Percentiles rank a stretch among this genome's conserved stretches.
phyloP scores from a whole-genome alignment of 2,888 invertebrate species.

The Hydraecia micacea region DNA sequence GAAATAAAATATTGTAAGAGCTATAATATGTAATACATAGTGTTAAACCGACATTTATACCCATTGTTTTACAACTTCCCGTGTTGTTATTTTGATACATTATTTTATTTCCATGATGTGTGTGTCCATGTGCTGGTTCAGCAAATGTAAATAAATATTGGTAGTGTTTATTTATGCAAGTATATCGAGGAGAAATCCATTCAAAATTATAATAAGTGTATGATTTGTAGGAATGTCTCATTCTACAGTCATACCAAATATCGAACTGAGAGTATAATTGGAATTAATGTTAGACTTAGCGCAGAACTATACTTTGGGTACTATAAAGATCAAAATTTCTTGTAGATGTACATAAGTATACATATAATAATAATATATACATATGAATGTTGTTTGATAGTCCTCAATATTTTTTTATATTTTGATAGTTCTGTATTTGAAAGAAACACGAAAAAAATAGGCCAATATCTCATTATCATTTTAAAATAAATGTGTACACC shows the following conservation, averaged over 20 bases:
- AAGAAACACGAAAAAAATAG: conserved; percentile 85
- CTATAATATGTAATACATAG: conserved; percentile 75
- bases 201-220: conserved; percentile 77
- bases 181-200: conserved; percentile 79
- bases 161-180: conserved; percentile 88
- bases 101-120: conserved; percentile 87
- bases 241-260: conserved; percentile 80
- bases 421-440: conserved; percentile 91
- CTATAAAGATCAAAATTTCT: conserved; percentile 86
- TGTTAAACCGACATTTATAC: conserved; percentile 80
- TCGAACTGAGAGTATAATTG: conserved; percentile 85
- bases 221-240: conserved; percentile 79
- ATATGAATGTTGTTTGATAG: conserved; percentile 90
- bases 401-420: conserved; percentile 91
- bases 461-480: conserved; percentile 90
- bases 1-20: conserved; percentile 87
- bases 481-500: conserved; percentile 84
- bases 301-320: conserved; percentile 89
- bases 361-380: conserved; percentile 88
- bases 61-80: conserved; percentile 79
- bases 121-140: conserved; percentile 89
- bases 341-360: conserved; percentile 89
- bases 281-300: conserved; percentile 85
- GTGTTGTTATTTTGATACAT: conserved; percentile 82
- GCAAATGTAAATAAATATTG: conserved; percentile 88